Percentiles rank a stretch among this genome's conserved stretches.
Evolutionary conservation across 1,140 invertebrate species (phyloP).

Genomic region (Nylanderia fulva): DNA sequence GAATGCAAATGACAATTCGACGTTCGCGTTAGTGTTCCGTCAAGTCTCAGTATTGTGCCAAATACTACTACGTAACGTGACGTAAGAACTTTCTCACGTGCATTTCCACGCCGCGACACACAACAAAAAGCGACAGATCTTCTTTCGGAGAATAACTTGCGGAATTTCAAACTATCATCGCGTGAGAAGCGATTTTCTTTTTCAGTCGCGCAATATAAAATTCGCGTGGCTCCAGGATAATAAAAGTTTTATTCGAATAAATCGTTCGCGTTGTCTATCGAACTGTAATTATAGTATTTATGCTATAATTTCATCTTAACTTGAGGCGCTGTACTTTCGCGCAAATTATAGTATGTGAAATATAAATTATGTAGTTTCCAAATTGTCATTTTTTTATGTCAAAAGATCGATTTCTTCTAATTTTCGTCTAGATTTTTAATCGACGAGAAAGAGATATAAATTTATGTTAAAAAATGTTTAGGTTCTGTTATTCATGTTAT

Average conservation of each 20-base stretch:
- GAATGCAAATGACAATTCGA: slow-evolving; percentile 37
- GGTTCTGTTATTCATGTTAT: no score
- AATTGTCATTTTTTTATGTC: slow-evolving; percentile 14
- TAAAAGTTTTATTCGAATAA: slow-evolving; percentile 45
- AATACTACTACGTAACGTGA: slow-evolving; percentile 41
- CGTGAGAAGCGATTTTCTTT: slow-evolving; percentile 61
- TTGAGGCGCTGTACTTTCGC: slow-evolving; percentile 17
- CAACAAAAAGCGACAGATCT: slow-evolving; percentile 60
- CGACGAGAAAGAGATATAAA: not conserved
- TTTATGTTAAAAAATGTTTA: no score
- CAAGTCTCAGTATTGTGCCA: slow-evolving; percentile 40
- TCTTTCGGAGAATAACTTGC: slow-evolving; percentile 17
- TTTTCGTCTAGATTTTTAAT: not conserved
- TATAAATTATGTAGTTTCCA: slow-evolving; percentile 21
- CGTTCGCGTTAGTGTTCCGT: slow-evolving; percentile 10
- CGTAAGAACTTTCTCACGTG: slow-evolving; percentile 65
- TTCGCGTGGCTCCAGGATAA: not conserved
- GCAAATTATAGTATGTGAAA: slow-evolving; percentile 26
- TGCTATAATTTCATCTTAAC: slow-evolving; percentile 9
- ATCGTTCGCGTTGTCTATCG: slow-evolving; percentile 4
- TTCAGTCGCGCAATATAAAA: not conserved
- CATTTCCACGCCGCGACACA: slow-evolving; percentile 40
- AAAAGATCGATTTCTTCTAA: not conserved
- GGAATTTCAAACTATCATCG: not conserved
- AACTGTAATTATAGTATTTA: slow-evolving; percentile 31